A percentile compares a stretch with the other conserved stretches of the same genome.
Conservation (phyloP, 2,797 vertebrate genomes). For the Odontamblyopus lacepedii region DNA sequence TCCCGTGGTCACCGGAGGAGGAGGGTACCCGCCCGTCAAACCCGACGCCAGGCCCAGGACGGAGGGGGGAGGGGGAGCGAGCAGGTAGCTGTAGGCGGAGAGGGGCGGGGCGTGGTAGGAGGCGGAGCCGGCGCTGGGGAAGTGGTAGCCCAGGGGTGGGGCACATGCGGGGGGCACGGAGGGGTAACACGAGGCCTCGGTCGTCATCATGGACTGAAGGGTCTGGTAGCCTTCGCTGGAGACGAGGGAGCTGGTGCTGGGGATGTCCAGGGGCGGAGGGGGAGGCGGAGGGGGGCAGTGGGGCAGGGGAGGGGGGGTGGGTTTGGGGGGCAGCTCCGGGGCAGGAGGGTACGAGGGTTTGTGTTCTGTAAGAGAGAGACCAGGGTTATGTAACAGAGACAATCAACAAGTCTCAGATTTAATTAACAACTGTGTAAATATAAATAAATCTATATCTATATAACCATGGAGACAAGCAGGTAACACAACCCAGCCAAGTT, state of each 20-base stretch:
- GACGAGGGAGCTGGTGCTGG: slow-evolving; percentile 88
- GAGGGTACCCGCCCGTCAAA: slow-evolving; percentile 79
- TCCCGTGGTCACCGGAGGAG: slow-evolving; percentile 81
- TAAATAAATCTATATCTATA: too few relatives aligned
- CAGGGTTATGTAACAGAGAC: too few relatives aligned
- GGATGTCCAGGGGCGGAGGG: slow-evolving; percentile 62
- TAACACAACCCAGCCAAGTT: too few relatives aligned
- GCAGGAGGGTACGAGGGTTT: slow-evolving; percentile 79
- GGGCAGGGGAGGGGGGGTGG: slow-evolving; percentile 77
- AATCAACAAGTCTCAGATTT: too few relatives aligned
- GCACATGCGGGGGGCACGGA: slow-evolving; percentile 77
- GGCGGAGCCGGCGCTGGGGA: slow-evolving; percentile 71
- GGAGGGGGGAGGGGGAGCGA: slow-evolving; percentile 70
- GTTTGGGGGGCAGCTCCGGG: slow-evolving; percentile 72
- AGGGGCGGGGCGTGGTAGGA: slow-evolving; percentile 83
- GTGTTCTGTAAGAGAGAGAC: slow-evolving; percentile 69
- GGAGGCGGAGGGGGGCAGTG: slow-evolving; percentile 85
- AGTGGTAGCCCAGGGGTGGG: slow-evolving; percentile 86
- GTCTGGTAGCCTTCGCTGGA: slow-evolving; percentile 90
- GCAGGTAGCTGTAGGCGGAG: slow-evolving; percentile 82
- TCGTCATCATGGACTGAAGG: slow-evolving; percentile 92
- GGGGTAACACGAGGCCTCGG: slow-evolving; percentile 84
- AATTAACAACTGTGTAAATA: too few relatives aligned
- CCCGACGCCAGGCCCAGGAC: slow-evolving; percentile 78
- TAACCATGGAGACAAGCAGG: too few relatives aligned